Conservation (phyloP, 2,797 vertebrate genomes). For the Pipistrellus pygmaeus region DNA sequence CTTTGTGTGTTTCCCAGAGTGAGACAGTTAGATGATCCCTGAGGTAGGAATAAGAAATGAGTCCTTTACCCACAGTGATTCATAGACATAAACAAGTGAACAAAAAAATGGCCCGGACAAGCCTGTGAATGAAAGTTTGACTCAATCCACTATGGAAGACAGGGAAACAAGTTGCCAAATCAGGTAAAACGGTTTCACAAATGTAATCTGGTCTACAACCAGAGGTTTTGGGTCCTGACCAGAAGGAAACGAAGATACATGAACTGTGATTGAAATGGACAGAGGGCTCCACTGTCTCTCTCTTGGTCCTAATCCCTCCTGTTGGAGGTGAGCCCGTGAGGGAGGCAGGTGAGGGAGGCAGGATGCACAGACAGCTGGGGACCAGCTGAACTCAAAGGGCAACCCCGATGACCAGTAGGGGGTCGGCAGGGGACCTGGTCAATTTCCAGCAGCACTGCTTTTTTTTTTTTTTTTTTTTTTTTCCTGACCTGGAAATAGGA, state of each 20-base stretch:
- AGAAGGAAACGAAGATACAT: not conserved
- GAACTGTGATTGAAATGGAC: not conserved
- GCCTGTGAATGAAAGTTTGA: not conserved
- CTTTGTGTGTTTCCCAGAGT: not conserved
- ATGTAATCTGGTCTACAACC: not conserved
- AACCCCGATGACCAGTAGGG: slow-evolving; percentile 10
- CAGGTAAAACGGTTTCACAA: slow-evolving; percentile 31
- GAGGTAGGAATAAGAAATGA: not conserved
- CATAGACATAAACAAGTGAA: not conserved
- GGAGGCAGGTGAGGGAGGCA: not conserved
- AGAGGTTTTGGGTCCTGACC: not conserved
- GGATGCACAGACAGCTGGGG: slow-evolving; percentile 40
- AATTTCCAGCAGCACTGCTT: not conserved
- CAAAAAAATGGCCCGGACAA: not conserved
- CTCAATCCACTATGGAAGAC: not conserved
- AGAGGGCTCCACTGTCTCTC: not conserved
- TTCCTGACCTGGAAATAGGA: slow-evolving; percentile 20
- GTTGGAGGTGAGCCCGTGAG: not conserved
- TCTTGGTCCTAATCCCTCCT: not conserved
- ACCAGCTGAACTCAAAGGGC: slow-evolving; percentile 46
- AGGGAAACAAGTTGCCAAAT: not conserved
- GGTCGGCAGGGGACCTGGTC: slow-evolving; percentile 32
- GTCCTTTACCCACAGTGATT: not conserved
- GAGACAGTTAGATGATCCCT: not conserved
- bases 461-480: not conserved